Conservation (phyloP, 1,140 invertebrate species). For the Paramacrobiotus metropolitanus region DNA sequence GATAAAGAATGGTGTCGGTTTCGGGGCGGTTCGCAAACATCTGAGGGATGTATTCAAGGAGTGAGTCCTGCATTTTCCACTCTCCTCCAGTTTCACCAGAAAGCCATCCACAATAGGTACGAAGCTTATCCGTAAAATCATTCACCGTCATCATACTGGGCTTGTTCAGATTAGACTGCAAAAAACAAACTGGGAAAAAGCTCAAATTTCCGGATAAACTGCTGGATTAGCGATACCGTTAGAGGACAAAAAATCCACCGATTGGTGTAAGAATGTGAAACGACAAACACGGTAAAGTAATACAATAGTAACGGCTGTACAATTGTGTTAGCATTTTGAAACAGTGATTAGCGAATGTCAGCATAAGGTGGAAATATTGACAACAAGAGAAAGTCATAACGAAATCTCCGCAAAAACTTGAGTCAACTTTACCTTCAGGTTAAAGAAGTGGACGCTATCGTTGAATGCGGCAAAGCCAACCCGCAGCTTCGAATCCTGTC, state of each 20-base stretch:
- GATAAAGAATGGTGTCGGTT: constrained; percentile 76
- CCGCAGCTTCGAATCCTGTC: constrained; percentile 47
- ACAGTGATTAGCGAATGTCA: too few relatives aligned
- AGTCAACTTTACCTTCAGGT: constrained; percentile 44
- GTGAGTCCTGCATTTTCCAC: constrained; percentile 52
- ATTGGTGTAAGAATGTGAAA: background rate
- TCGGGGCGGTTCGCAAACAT: constrained; percentile 79
- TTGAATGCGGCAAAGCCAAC: constrained; percentile 93
- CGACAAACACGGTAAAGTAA: background rate
- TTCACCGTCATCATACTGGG: constrained; percentile 95
- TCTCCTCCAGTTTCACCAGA: constrained; percentile 59
- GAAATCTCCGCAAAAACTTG: background rate
- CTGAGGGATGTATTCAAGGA: constrained; percentile 67
- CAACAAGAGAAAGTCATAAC: background rate
- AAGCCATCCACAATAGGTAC: too few relatives aligned
- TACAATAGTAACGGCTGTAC: too few relatives aligned
- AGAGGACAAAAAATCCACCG: background rate
- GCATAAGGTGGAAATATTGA: too few relatives aligned
- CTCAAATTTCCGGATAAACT: too few relatives aligned
- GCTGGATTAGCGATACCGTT: background rate
- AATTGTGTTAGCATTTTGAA: too few relatives aligned
- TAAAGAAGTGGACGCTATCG: constrained; percentile 87
- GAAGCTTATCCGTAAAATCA: constrained; percentile 64
- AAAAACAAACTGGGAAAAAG: constrained; percentile 12
- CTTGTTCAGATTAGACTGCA: constrained; percentile 44